Percentiles rank a stretch among this genome's conserved stretches.
Conservation (phyloP, 2,888 invertebrate genomes). For the Ligdia adustata region DNA sequence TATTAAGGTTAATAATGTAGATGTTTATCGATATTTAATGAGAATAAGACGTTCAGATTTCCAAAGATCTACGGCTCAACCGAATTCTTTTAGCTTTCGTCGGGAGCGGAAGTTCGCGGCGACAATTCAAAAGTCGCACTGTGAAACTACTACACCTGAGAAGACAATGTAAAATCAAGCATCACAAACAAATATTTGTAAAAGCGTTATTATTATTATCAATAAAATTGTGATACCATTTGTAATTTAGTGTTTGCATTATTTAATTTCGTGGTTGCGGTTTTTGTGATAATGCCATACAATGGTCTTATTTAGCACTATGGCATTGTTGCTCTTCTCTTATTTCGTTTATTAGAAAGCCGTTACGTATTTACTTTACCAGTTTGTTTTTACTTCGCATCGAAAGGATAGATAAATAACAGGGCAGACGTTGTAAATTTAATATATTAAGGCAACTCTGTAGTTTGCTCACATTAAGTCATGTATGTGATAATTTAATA, state of each 20-base stretch:
- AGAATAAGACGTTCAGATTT: constrained; percentile 73
- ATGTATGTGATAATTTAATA: too few species aligned
- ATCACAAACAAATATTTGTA: constrained; percentile 37
- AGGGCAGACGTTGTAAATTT: background rate
- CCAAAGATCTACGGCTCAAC: constrained; percentile 82
- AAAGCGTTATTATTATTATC: constrained; percentile 42
- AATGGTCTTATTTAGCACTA: constrained; percentile 49
- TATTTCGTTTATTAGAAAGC: constrained; percentile 25
- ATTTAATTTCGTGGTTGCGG: constrained; percentile 31
- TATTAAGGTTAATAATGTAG: constrained; percentile 71
- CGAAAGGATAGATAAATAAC: background rate
- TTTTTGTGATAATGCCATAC: constrained; percentile 44
- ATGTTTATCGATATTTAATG: constrained; percentile 75
- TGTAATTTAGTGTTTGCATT: constrained; percentile 47
- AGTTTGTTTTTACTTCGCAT: constrained; percentile 2
- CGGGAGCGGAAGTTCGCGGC: background rate
- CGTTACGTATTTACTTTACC: background rate
- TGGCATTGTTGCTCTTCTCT: constrained; percentile 20
- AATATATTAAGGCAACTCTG: constrained; percentile 4
- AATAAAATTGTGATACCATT: constrained; percentile 56
- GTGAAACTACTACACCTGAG: constrained; percentile 8
- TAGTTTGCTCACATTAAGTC: background rate
- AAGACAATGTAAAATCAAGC: constrained; percentile 33
- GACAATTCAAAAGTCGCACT: constrained; percentile 17
- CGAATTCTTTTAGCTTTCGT: constrained; percentile 64